Evolutionary conservation across 2,797 vertebrate genomes (phyloP).

Genomic region (Melanotaenia pygmaea): DNA sequence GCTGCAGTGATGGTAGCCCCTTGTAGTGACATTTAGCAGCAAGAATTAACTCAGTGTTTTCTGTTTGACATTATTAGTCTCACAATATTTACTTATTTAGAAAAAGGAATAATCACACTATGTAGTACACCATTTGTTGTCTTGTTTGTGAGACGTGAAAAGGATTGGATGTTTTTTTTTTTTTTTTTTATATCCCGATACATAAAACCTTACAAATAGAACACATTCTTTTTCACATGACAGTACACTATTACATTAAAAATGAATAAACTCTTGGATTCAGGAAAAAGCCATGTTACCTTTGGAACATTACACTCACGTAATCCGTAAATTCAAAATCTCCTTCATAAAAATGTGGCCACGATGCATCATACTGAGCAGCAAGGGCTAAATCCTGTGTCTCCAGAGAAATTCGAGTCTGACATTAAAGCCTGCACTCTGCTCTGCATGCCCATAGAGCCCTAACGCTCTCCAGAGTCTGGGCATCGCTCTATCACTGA

Average conservation of each 20-base stretch:
- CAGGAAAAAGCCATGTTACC: conserved; percentile 4
- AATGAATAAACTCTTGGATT: conserved; percentile 15
- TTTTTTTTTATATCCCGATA: not conserved
- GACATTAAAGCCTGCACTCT: conserved; percentile 17
- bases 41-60: not conserved
- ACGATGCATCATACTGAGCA: not conserved
- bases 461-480: conserved; percentile 39
- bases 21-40: not conserved
- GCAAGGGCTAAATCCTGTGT: conserved; percentile 20
- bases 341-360: conserved; percentile 8
- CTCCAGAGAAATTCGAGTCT: conserved; percentile 56
- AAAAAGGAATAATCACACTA: too few species aligned
- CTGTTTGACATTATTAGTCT: too few species aligned
- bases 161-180: not conserved
- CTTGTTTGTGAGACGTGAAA: not conserved
- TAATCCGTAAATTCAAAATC: conserved; percentile 19
- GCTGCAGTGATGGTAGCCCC: too few species aligned
- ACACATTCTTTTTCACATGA: not conserved
- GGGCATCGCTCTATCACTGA: conserved; percentile 67
- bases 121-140: too few species aligned
- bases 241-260: not conserved
- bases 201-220: not conserved
- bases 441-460: conserved; percentile 3
- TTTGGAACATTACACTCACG: conserved; percentile 5
- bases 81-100: not conserved